A percentile compares a stretch with the other conserved stretches of the same genome.
Conservation (phyloP, 2,113 vertebrate species). For the Seriola quinqueradiata region DNA sequence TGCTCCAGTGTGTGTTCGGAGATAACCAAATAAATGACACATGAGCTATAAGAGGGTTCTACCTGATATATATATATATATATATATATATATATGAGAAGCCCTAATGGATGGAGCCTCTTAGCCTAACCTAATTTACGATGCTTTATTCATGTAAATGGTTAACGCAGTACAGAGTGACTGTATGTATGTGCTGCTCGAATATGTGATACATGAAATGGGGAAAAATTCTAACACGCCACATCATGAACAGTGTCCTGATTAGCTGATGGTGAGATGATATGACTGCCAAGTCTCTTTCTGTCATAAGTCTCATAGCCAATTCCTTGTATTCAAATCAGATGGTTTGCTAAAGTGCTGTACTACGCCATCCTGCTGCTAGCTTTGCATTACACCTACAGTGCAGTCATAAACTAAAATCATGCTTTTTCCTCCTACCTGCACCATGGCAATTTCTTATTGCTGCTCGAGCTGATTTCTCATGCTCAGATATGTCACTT, state of each 20-base stretch:
- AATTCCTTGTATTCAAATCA: conserved; percentile 1
- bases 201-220: neutral
- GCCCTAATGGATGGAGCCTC: conserved; percentile 60
- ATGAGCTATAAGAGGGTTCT: conserved; percentile 44
- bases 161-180: neutral
- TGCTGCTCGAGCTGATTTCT: neutral
- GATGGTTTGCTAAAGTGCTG: neutral
- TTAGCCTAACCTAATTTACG: conserved; percentile 64
- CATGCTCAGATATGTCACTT: neutral
- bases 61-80: neutral
- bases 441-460: neutral
- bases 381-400: conserved; percentile 6
- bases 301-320: neutral
- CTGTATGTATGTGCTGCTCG: neutral
- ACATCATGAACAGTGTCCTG: neutral
- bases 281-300: neutral
- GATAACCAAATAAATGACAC: conserved; percentile 68
- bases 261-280: conserved; percentile 20
- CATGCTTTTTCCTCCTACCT: conserved; percentile 1
- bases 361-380: neutral
- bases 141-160: conserved; percentile 56
- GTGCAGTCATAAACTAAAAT: neutral
- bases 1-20: conserved; percentile 48
- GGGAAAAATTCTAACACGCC: neutral
- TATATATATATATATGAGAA: neutral